A percentile compares a stretch with the other conserved stretches of the same genome.
phyloP scores from a whole-genome alignment of 2,113 vertebrate species.

The Heptranchias perlo region DNA sequence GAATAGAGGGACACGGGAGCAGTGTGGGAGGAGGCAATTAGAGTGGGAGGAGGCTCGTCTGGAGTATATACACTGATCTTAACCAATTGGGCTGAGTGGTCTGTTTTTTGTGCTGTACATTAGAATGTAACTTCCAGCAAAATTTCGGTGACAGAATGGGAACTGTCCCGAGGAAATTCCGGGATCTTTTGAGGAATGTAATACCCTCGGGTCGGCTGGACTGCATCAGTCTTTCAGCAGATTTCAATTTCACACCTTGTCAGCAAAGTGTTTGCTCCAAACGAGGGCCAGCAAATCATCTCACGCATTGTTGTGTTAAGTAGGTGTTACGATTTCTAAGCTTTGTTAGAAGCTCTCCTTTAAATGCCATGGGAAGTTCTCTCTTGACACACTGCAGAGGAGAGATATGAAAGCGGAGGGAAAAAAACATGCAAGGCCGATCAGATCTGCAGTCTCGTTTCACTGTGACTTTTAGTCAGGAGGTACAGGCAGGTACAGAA shows the following conservation, averaged over 20 bases:
- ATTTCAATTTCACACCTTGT: background rate
- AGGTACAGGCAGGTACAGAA: constrained; percentile 27
- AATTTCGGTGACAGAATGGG: background rate
- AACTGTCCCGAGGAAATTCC: background rate
- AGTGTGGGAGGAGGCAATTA: background rate
- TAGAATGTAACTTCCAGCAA: background rate
- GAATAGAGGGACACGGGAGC: too few relatives aligned
- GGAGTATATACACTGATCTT: background rate
- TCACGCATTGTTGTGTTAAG: background rate
- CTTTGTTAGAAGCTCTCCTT: background rate
- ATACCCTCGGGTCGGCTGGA: background rate
- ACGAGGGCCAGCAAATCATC: background rate
- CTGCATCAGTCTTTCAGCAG: background rate
- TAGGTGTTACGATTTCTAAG: background rate
- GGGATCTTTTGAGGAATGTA: background rate
- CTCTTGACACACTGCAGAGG: background rate
- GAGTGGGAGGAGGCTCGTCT: background rate
- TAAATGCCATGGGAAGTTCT: background rate
- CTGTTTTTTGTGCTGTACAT: background rate
- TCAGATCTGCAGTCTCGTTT: background rate
- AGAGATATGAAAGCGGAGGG: background rate
- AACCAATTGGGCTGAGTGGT: background rate
- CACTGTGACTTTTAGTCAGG: too few relatives aligned
- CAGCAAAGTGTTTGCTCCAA: background rate
- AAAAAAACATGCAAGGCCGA: background rate